Conservation (phyloP, 2,888 invertebrate genomes). For the Philaethria dido region DNA sequence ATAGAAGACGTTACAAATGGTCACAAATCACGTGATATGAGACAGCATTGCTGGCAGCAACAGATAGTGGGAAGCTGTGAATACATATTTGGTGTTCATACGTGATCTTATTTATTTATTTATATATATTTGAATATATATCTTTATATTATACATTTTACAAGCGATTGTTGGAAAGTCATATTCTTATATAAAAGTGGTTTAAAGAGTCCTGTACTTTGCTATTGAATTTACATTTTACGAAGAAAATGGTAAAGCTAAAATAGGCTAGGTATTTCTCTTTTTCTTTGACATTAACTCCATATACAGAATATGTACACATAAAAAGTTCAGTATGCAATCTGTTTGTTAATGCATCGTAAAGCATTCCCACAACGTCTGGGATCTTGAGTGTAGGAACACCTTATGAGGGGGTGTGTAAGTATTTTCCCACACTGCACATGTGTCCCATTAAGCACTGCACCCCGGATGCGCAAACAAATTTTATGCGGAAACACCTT, state of each 20-base stretch:
- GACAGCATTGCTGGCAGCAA: not conserved
- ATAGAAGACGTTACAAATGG: not conserved
- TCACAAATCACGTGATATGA: not conserved
- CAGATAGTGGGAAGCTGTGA: not conserved
- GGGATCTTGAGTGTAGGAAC: slow-evolving; percentile 48
- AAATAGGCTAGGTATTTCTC: not conserved
- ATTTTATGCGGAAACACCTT: slow-evolving; percentile 41
- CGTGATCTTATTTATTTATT: too few relatives aligned
- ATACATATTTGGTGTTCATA: not conserved
- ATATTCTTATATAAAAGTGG: not conserved
- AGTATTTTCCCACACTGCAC: slow-evolving; percentile 64
- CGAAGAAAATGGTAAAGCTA: not conserved
- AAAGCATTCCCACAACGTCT: slow-evolving; percentile 42
- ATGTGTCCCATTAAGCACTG: slow-evolving; percentile 57
- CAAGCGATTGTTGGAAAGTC: too few relatives aligned
- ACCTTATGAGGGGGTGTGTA: slow-evolving; percentile 58
- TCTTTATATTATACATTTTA: too few relatives aligned
- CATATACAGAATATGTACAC: slow-evolving; percentile 3
- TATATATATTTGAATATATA: too few relatives aligned
- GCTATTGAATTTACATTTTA: not conserved
- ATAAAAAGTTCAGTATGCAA: slow-evolving; percentile 11
- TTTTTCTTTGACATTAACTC: slow-evolving; percentile 7
- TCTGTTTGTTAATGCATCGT: slow-evolving; percentile 28
- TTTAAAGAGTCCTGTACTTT: not conserved
- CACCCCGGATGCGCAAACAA: slow-evolving; percentile 40